phyloP scores from a whole-genome alignment of 2,797 vertebrate genomes.

The Tragopan temminckii region DNA sequence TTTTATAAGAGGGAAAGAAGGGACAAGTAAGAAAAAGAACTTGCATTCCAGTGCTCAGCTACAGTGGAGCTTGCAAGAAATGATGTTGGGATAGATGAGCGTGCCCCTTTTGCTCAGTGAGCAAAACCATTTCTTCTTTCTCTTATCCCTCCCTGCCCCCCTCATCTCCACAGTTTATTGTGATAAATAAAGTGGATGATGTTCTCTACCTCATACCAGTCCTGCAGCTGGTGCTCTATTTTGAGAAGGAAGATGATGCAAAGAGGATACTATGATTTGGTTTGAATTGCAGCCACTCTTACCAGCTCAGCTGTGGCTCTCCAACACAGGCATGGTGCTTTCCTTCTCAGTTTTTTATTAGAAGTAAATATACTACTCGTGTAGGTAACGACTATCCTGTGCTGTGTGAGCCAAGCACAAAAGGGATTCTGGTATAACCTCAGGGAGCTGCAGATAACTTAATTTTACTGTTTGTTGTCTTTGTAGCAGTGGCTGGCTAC shows the following conservation, averaged over 20 bases:
- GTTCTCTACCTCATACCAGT: neutral
- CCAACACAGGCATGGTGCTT: neutral
- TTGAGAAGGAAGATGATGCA: neutral
- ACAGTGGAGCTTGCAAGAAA: neutral
- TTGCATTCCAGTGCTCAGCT: neutral
- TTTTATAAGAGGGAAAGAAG: neutral
- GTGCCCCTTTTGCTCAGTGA: neutral
- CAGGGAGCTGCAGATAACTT: neutral
- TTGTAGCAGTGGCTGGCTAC: neutral
- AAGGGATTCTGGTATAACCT: neutral
- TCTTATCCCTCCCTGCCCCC: neutral
- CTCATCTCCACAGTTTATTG: neutral
- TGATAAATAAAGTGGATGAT: neutral
- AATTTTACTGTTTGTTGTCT: neutral
- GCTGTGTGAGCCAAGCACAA: neutral
- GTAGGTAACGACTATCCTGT: neutral
- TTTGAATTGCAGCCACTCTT: neutral
- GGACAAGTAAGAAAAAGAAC: neutral
- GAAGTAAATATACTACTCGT: neutral
- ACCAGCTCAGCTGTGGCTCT: neutral
- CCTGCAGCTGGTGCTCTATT: slow-evolving; percentile 40
- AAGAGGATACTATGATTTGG: neutral
- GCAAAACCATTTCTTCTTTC: neutral
- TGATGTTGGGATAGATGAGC: neutral
- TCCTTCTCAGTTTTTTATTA: neutral